Evolutionary conservation across 2,797 vertebrate species (phyloP).

Genomic region (Sorex maritimensis): DNA sequence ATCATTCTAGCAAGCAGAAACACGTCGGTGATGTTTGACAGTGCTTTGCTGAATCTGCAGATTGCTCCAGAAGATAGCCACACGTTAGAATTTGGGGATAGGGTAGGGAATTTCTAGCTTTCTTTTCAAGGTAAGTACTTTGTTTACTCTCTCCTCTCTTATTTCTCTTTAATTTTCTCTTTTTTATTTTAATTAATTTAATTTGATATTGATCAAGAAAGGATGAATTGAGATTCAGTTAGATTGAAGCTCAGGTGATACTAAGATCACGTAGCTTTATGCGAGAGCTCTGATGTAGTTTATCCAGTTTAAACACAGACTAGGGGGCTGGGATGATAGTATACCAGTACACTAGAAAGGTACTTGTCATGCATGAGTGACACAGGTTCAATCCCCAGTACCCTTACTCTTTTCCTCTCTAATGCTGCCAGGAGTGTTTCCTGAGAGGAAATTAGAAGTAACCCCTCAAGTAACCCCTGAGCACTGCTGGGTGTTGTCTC

Average conservation of each 20-base stretch:
- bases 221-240: not conserved
- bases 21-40: not conserved
- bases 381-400: too few relatives aligned
- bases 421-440: too few relatives aligned
- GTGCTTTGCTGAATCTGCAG: not conserved
- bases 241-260: not conserved
- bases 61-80: not conserved
- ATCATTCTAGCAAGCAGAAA: conserved; percentile 1
- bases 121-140: not conserved
- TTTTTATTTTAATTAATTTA: not conserved
- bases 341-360: too few relatives aligned
- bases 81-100: not conserved
- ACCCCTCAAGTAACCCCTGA: too few relatives aligned
- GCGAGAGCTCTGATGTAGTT: not conserved
- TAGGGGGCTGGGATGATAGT: too few relatives aligned
- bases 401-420: too few relatives aligned
- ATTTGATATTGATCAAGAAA: not conserved
- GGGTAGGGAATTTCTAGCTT: not conserved
- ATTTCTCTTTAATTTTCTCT: not conserved
- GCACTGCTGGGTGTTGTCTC: too few relatives aligned
- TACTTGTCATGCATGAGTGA: too few relatives aligned
- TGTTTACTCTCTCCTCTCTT: not conserved
- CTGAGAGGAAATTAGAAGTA: too few relatives aligned
- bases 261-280: not conserved
- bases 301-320: conserved; percentile 25